Percentiles rank a stretch among this genome's conserved stretches.
phyloP scores from a whole-genome alignment of 2,888 invertebrate species.

The Synanthedon tipuliformis region DNA sequence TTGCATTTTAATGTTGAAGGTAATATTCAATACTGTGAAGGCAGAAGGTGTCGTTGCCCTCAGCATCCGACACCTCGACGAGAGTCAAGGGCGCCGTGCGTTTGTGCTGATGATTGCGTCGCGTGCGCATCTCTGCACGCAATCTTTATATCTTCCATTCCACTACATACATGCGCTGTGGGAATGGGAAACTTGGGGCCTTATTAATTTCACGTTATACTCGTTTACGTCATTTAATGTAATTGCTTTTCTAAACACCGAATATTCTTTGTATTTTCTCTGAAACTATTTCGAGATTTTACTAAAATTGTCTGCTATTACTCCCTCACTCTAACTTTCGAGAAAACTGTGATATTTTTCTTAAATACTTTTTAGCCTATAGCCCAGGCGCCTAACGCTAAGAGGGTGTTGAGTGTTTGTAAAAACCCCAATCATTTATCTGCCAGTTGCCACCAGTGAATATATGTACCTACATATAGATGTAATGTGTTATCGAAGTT shows the following conservation, averaged over 20 bases:
- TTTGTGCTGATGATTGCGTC: conserved; percentile 17
- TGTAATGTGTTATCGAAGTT: conserved; percentile 27
- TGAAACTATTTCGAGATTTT: no score
- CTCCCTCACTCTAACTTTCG: no score
- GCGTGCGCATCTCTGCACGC: conserved; percentile 37
- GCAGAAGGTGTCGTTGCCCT: conserved; percentile 44
- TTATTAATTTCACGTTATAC: conserved; percentile 6
- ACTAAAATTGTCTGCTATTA: no score
- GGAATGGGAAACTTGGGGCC: conserved; percentile 7
- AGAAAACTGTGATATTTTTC: no score
- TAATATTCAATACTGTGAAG: background rate
- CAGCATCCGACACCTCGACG: conserved; percentile 21
- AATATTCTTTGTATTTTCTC: no score
- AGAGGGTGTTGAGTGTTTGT: no score
- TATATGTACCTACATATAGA: background rate
- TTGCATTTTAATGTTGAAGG: background rate
- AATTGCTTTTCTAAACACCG: no score
- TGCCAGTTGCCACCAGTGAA: no score
- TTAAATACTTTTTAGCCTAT: no score
- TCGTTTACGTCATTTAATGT: background rate
- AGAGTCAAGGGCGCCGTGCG: conserved; percentile 46
- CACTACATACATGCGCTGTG: conserved; percentile 4
- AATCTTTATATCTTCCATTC: conserved; percentile 20
- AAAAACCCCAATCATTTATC: no score
- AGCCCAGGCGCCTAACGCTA: no score